phyloP scores from a whole-genome alignment of 1,140 invertebrate species.

The Laupala kohalensis region DNA sequence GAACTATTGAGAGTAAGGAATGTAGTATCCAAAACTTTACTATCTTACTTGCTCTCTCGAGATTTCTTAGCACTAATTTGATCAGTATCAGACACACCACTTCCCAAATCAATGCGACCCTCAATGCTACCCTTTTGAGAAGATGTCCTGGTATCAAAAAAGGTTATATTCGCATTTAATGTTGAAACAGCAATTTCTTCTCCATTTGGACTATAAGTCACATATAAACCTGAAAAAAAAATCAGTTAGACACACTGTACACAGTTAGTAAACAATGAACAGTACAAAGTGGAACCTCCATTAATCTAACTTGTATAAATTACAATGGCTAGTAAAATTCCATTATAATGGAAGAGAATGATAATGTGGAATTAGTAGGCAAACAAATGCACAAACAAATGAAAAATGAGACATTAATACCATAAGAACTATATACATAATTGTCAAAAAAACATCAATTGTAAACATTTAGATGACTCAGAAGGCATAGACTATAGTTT shows the following conservation, averaged over 20 bases:
- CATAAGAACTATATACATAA: no score
- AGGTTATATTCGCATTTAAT: conserved; percentile 73
- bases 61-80: conserved; percentile 76
- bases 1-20: no score
- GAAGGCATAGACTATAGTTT: no score
- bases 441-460: no score
- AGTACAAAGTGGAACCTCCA: no score
- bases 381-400: neutral
- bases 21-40: neutral
- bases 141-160: conserved; percentile 62
- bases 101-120: conserved; percentile 76
- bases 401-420: neutral
- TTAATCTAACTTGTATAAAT: no score
- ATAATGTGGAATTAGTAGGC: no score
- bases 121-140: conserved; percentile 61
- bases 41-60: conserved; percentile 61
- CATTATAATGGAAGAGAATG: no score
- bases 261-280: neutral
- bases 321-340: no score
- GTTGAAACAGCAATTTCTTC: conserved; percentile 83
- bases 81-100: conserved; percentile 68
- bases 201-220: conserved; percentile 78
- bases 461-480: no score
- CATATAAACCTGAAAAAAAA: conserved; percentile 42
- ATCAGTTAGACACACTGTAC: neutral